A percentile compares a stretch with the other conserved stretches of the same genome.
These are phyloP conservation scores for Diploptera punctata DNA, from an alignment of 2,888 invertebrate genomes.

Conservation along the genomic window DNA sequence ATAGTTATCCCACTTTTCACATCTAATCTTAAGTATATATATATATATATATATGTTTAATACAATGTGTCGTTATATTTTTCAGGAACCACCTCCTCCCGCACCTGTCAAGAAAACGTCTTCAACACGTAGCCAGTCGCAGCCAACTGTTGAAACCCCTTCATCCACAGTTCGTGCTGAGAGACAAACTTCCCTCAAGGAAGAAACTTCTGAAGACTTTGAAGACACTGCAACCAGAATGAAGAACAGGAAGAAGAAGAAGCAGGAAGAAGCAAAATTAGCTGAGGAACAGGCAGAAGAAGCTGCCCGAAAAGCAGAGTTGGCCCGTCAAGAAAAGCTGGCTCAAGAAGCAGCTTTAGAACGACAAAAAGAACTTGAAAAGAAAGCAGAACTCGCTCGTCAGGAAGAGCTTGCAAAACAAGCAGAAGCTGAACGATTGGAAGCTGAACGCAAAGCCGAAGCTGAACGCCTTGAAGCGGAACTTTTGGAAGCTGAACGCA, in stretches of 20 bases:
- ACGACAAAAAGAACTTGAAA: conserved; percentile 45
- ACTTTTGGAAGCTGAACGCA: conserved; percentile 51
- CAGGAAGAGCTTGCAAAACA: conserved; percentile 61
- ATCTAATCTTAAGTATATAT: too few relatives aligned
- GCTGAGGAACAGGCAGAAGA: conserved; percentile 29
- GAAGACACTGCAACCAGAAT: conserved; percentile 37
- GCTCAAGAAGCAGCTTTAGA: conserved; percentile 39
- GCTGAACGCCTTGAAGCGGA: conserved; percentile 43
- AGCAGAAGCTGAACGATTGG: conserved; percentile 40
- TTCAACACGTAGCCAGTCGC: conserved; percentile 3
- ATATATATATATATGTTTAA: too few relatives aligned
- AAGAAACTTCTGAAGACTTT: conserved; percentile 35
- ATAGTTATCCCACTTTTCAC: too few relatives aligned
- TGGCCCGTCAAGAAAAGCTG: conserved; percentile 53
- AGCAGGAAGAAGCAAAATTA: conserved; percentile 33
- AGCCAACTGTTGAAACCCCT: not conserved
- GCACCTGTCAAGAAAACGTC: not conserved
- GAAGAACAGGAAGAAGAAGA: conserved; percentile 40
- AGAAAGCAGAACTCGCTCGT: conserved; percentile 58
- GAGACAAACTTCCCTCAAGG: conserved; percentile 36
- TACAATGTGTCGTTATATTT: too few relatives aligned
- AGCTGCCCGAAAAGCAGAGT: conserved; percentile 37
- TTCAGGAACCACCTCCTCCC: not conserved
- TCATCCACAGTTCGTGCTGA: conserved; percentile 18
- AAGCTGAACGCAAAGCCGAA: conserved; percentile 53